Evolutionary conservation across 2,888 invertebrate species (phyloP).

Genomic region (Cephus sareptanus): DNA sequence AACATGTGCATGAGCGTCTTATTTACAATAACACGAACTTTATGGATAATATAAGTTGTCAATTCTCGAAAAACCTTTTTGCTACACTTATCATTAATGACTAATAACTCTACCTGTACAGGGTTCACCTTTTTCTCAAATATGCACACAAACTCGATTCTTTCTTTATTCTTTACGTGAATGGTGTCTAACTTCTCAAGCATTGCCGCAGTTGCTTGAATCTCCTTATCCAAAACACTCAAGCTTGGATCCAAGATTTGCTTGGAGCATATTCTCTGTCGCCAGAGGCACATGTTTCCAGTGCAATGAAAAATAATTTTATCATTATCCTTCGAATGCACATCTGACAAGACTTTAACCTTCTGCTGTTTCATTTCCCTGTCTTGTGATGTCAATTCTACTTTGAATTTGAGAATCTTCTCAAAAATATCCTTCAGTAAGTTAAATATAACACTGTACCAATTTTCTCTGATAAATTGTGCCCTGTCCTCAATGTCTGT

Average conservation of each 20-base stretch:
- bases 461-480: slow-evolving; percentile 39
- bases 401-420: slow-evolving; percentile 55
- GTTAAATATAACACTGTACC: slow-evolving; percentile 51
- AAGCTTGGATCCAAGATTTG: slow-evolving; percentile 37
- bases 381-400: slow-evolving; percentile 37
- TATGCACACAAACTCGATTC: slow-evolving; percentile 45
- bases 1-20: slow-evolving; percentile 47
- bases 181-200: slow-evolving; percentile 42
- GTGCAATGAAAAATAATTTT: slow-evolving; percentile 50
- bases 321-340: slow-evolving; percentile 54
- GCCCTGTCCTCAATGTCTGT: slow-evolving; percentile 36
- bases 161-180: not conserved
- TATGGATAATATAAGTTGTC: slow-evolving; percentile 42
- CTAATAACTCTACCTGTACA: slow-evolving; percentile 44
- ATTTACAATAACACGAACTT: slow-evolving; percentile 45
- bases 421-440: slow-evolving; percentile 55
- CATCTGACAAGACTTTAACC: slow-evolving; percentile 54
- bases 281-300: slow-evolving; percentile 58
- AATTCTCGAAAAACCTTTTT: slow-evolving; percentile 55
- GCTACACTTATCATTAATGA: slow-evolving; percentile 42
- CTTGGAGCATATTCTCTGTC: slow-evolving; percentile 50
- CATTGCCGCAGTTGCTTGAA: slow-evolving; percentile 55
- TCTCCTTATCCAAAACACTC: slow-evolving; percentile 58
- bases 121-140: slow-evolving; percentile 48
- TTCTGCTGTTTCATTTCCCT: slow-evolving; percentile 57